Percentiles rank a stretch among this genome's conserved stretches.
Conservation (phyloP, 2,888 invertebrate genomes). For the Scaptodrosophila latifasciaeformis region DNA sequence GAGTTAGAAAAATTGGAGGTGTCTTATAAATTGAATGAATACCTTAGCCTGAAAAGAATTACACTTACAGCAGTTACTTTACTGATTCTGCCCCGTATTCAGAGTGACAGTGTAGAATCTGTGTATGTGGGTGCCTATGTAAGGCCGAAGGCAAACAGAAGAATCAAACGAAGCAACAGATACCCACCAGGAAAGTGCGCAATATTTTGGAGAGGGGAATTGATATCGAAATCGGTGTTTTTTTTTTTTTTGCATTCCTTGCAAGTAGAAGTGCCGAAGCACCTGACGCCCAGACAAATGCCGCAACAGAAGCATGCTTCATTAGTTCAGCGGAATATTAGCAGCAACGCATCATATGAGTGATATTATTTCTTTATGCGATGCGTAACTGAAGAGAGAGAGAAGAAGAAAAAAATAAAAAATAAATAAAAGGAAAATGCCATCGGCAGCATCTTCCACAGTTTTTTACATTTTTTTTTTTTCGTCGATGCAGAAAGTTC, state of each 20-base stretch:
- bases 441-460: constrained; percentile 16
- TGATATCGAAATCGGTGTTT: constrained; percentile 5
- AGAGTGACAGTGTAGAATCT: too few species aligned
- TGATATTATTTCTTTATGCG: constrained; percentile 44
- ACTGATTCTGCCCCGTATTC: too few species aligned
- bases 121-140: too few species aligned
- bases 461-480: too few species aligned
- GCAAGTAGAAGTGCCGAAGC: constrained; percentile 24
- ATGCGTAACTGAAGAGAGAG: neutral
- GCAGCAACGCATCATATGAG: constrained; percentile 54
- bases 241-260: neutral
- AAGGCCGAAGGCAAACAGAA: neutral
- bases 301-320: constrained; percentile 40
- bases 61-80: too few species aligned
- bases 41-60: too few species aligned
- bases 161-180: neutral
- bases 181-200: neutral
- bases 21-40: too few species aligned
- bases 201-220: neutral
- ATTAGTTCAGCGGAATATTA: constrained; percentile 54
- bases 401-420: too few species aligned
- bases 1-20: too few species aligned
- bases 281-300: too few species aligned
- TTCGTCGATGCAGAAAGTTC: constrained; percentile 10
- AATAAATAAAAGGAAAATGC: too few species aligned